Base-by-base conservation (phyloP, 1,140 invertebrate genomes). In the Drosophila pallidifrons region DNA sequence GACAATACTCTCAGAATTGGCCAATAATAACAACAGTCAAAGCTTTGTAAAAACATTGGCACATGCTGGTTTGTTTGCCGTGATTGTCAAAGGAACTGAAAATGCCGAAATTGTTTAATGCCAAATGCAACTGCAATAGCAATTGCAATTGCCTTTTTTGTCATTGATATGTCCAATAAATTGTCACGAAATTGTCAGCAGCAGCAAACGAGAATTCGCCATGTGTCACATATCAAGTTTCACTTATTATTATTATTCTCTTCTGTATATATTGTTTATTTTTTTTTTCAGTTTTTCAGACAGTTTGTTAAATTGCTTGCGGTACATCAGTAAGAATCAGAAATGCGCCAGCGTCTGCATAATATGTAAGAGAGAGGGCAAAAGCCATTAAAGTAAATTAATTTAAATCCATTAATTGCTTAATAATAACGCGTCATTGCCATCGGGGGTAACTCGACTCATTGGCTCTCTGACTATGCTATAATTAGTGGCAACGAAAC, bases 141-240 rank as follows among this genome's bases (percentile, higher is more conserved):
- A 67, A 81, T 77, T 77, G 66, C 60, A 75, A 66, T 75, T 86
- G 75, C 83, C 77, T 77, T 89, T 83, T 88, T 67, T 78, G 80
- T 83, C 83, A 77, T 75, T 80, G 85, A 89, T 89, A 16, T 58
- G 70, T 38, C 54, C 75, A 86, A 86, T 86, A 86, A 86, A 86
- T 86, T 86, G 82, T 87, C 82, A 87, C 82, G 82, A 87, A 57
- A 57, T 55, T 58, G 35, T 45, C 57, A 59, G 25, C 57, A 45
- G 43, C 30, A 30, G 13, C 41, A 15, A 41, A 25, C 35, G 11
- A 25, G 20, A 8, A 38, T 10, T 8, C n/a, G 11, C 38, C 15
- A 28, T 45, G 16, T 54, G 16, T 51, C 45, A 15, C 60, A 30
- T 52, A 30, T 52, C 38, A 15, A 65, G 25, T 65, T 65, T 45